These are phyloP conservation scores for Coracias cyanogaster DNA, from an alignment of 2,797 vertebrate genomes.

Conservation along the genomic window DNA sequence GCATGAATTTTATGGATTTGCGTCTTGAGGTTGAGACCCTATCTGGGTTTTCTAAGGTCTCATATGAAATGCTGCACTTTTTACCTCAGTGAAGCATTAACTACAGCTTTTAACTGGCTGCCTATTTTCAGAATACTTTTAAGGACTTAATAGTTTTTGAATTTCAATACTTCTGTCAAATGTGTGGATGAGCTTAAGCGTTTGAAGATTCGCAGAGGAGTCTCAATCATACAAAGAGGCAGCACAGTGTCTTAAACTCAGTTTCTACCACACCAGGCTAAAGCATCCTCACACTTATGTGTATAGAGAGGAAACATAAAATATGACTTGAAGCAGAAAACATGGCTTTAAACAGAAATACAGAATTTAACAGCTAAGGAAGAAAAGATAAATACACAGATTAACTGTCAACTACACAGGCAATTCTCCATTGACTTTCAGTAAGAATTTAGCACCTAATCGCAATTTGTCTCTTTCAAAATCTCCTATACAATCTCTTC, in stretches of 20 bases:
- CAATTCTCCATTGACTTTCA: background rate
- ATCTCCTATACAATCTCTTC: background rate
- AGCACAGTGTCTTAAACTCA: background rate
- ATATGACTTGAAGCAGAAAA: background rate
- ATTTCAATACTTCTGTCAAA: slow-evolving; percentile 6
- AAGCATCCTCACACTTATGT: background rate
- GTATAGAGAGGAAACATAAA: background rate
- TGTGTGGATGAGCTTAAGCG: background rate
- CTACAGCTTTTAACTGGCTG: background rate
- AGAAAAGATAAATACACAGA: background rate
- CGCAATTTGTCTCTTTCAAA: slow-evolving; percentile 2
- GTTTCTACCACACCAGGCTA: background rate
- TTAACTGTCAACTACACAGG: background rate
- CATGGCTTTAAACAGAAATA: background rate
- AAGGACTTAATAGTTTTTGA: background rate
- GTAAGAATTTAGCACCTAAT: slow-evolving; percentile 18
- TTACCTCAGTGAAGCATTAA: slow-evolving; percentile 26
- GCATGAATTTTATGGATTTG: slow-evolving; percentile 22
- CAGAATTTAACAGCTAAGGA: background rate
- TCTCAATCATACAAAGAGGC: background rate
- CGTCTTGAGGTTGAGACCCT: slow-evolving; percentile 28
- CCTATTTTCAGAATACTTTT: background rate
- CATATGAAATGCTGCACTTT: background rate
- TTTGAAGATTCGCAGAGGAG: background rate
- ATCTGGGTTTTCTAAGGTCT: slow-evolving; percentile 7